These are phyloP conservation scores for Protobothrops flavoviridis DNA, from an alignment of 2,113 vertebrate species.

Conservation along the genomic window DNA sequence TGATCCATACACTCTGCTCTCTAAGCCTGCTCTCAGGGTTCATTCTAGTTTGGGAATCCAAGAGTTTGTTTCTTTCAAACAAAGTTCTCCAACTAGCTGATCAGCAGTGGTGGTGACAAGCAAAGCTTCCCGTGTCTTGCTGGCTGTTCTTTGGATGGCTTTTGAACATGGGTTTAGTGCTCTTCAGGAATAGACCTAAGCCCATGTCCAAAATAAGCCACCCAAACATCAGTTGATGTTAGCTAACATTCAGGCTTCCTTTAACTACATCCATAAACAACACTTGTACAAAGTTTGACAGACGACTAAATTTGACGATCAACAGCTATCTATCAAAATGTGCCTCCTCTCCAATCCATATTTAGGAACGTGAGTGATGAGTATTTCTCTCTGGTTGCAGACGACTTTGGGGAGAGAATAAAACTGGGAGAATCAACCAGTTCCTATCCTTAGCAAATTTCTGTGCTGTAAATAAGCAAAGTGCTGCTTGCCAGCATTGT, in stretches of 20 bases:
- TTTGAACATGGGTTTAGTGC: neutral
- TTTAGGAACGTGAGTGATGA: neutral
- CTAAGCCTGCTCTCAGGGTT: neutral
- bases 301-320: neutral
- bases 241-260: neutral
- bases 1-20: neutral
- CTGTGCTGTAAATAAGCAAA: neutral
- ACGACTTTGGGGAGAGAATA: neutral
- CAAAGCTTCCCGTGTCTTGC: neutral
- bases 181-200: neutral
- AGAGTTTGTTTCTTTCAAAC: neutral
- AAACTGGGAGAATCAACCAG: neutral
- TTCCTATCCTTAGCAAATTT: neutral
- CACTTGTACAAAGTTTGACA: neutral
- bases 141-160: neutral
- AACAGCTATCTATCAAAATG: neutral
- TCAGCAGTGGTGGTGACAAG: neutral
- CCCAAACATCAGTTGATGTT: neutral
- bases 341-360: neutral
- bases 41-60: neutral
- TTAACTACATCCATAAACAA: neutral
- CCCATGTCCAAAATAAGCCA: neutral
- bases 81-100: neutral
- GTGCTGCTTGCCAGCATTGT: neutral
- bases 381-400: neutral